These are phyloP conservation scores for Invenusta paracnida DNA, from an alignment of 2,888 invertebrate genomes.

Conservation along the genomic window DNA sequence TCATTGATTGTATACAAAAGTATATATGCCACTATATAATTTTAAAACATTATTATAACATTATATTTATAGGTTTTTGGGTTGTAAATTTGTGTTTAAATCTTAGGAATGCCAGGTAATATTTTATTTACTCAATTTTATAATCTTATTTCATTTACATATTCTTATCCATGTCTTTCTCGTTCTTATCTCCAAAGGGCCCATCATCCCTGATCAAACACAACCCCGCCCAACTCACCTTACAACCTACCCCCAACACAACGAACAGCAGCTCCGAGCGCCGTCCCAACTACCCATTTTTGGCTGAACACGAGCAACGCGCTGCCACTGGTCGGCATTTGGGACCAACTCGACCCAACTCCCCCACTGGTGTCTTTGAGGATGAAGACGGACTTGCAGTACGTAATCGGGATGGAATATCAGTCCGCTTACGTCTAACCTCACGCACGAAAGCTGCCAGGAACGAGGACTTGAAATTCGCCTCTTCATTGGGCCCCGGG, in stretches of 20 bases:
- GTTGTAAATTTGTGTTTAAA: no score
- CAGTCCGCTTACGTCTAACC: constrained; percentile 23
- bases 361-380: constrained; percentile 19
- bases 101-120: no score
- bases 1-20: no score
- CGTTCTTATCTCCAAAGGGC: no score
- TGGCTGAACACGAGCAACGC: no score
- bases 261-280: neutral
- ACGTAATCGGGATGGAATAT: constrained; percentile 12
- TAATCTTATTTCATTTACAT: no score
- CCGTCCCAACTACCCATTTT: neutral
- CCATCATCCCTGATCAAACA: neutral
- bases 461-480: neutral
- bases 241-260: neutral
- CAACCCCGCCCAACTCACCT: neutral
- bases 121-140: no score
- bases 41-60: no score
- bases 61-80: no score
- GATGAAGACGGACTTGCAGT: constrained; percentile 31
- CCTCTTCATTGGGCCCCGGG: neutral
- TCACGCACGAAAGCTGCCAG: neutral
- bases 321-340: no score
- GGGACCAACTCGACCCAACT: neutral
- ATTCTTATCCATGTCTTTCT: no score
- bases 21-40: no score